Evolutionary conservation across 2,797 vertebrate genomes (phyloP), one percentile per base, ranked within the genome.

Genomic region (Diplodus sargus): DNA sequence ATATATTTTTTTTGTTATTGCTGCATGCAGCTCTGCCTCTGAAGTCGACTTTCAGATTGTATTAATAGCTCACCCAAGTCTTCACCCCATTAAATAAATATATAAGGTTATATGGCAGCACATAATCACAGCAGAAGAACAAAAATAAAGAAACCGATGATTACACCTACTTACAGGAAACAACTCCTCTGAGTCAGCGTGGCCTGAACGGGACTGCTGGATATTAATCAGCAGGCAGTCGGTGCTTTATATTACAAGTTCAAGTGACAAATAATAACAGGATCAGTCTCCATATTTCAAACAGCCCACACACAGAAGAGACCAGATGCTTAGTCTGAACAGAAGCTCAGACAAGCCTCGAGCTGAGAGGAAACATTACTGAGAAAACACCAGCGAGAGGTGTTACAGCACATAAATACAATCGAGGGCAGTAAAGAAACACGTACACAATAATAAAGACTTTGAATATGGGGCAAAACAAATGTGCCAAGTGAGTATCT

Each of bases 271-370:
- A 81, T 71, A 87, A 74, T 58, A 76, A 69, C 78, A 71, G 68
- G 57, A 65, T 72, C 64, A 43, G 54, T 70, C 63, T 79, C 73
- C 82, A 87, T 85, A 84, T 83, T 88, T 84, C 76, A 83, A 58
- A 74, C 75, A 87, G 64, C 83, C 69, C 74, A 80, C 81, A 83
- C 73, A 82, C 58, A 69, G 34, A 76, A 6, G 42, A 70, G 56
- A 83, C 20, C 70, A 70, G 74, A 74, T 3, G 47, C 56, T 73
- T 58, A 39, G 47, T 82, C 28, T 72, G n/a, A 70, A 18, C 47
- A 66, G 69, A 73, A 42, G 70, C 79, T 66, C 73, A 54, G 60
- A 16, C 20, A 7, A 25, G 74, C 49, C 22, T 60, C 30, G 0
- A 39, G 58, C 60, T 56, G 42, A 70, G 16, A 61, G 42, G 30